Base-by-base conservation (phyloP, 2,113 vertebrate genomes). In the Lophotis ruficrista region DNA sequence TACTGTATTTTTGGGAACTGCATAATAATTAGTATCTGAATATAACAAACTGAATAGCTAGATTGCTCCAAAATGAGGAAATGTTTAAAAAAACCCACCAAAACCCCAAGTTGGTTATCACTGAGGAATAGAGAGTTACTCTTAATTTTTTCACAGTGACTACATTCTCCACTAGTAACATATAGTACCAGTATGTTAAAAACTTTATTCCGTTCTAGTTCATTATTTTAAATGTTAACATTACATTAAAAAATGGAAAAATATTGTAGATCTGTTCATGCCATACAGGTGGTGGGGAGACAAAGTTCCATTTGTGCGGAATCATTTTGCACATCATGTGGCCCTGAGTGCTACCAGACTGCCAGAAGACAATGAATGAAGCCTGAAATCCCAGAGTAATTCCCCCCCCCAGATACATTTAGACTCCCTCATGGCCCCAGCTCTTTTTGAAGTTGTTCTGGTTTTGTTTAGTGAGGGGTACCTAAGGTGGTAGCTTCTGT, bases 251-350 rank as follows among this genome's bases (percentile, higher is more conserved):
- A 91, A 68, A 37, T 5, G 1, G 6, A 15, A 21, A 69, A 33
- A n/a, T 18, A 4, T 6, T 18, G 8, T 79, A 43, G 15, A 10
- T 19, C 43, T 69, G 5, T 62, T 72, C 9, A 43, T 61, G 31
- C 3, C 10, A 12, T 51, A 24, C 2, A 8, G 27, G 4, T 43
- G 10, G 7, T 45, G 20, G 7, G 19, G 9, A 41, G 21, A 56
- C 2, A 76, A 35, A 51, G 1, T 75, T 83, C 27, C 8, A n/a
- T 12, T 5, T 37, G 19, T 12, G 18, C 51, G 15, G 12, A 65
- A 72, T 43, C 2, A 43, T 60, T 79, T 88, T 10, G 22, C 1
- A 7, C 0, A 0, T 30, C 12, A 15, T 37, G 5, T 33, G 37
- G 13, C 50, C 22, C 13, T 41, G 4, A 61, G 6, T 45, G 35